Evolutionary conservation across 2,113 vertebrate species (phyloP).

Genomic region (Carassius carassius): DNA sequence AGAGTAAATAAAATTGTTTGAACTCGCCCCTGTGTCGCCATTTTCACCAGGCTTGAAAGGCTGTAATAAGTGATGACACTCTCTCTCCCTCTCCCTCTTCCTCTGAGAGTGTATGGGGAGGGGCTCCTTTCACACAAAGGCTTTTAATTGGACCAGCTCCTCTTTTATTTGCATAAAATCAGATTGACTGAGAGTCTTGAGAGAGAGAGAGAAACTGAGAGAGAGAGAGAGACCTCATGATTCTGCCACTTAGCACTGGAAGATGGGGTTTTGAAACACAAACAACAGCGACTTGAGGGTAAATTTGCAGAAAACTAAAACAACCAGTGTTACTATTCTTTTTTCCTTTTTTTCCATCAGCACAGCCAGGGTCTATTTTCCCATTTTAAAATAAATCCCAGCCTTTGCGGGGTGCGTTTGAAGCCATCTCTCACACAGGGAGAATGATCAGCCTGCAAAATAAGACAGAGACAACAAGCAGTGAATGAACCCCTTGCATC

Average conservation of each 20-base stretch:
- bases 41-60: conserved; percentile 45
- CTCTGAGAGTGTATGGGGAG: conserved; percentile 59
- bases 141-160: conserved; percentile 75
- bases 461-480: conserved; percentile 47
- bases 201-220: conserved; percentile 24
- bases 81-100: conserved; percentile 47
- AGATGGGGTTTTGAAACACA: conserved; percentile 51
- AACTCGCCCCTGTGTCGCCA: conserved; percentile 29
- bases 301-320: conserved; percentile 60
- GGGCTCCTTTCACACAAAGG: conserved; percentile 67
- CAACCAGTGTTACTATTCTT: conserved; percentile 54
- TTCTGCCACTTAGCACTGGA: neutral
- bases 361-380: conserved; percentile 64
- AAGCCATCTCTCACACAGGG: conserved; percentile 66
- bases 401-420: conserved; percentile 56
- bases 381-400: conserved; percentile 70
- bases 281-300: conserved; percentile 36
- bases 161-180: conserved; percentile 54
- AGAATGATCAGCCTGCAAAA: conserved; percentile 57
- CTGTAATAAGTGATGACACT: conserved; percentile 55
- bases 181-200: conserved; percentile 18
- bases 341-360: conserved; percentile 54
- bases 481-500: conserved; percentile 39
- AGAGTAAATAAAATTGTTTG: conserved; percentile 54
- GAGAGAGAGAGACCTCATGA: conserved; percentile 19